phyloP scores from a whole-genome alignment of 2,888 invertebrate species.

The Galerucella nymphaeae region DNA sequence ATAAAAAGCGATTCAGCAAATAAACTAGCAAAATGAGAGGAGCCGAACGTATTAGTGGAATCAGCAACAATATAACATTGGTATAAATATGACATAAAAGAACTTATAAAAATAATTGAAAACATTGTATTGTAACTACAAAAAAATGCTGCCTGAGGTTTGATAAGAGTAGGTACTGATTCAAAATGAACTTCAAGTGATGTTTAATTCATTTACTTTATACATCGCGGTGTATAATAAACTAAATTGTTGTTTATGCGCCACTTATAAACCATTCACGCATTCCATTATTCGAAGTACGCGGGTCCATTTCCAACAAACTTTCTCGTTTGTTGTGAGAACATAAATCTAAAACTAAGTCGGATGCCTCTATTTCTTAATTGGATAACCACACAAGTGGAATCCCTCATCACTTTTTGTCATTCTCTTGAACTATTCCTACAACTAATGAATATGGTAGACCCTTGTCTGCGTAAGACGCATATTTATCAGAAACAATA shows the following conservation, averaged over 20 bases:
- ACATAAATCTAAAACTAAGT: constrained; percentile 34
- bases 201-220: not conserved
- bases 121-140: no score
- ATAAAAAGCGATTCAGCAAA: no score
- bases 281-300: constrained; percentile 27
- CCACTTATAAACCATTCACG: constrained; percentile 13
- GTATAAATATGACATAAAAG: no score
- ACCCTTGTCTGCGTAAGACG: constrained; percentile 32
- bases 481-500: constrained; percentile 29
- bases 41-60: no score
- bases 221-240: not conserved
- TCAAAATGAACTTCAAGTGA: not conserved
- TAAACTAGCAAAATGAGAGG: no score
- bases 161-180: no score
- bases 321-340: constrained; percentile 28
- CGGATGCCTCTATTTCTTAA: constrained; percentile 30
- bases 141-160: no score
- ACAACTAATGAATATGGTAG: constrained; percentile 34
- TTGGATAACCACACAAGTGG: constrained; percentile 35
- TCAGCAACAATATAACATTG: no score
- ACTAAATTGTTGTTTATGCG: constrained; percentile 6
- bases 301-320: constrained; percentile 13
- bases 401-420: constrained; percentile 37
- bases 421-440: constrained; percentile 30
- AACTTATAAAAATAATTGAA: no score